A percentile compares a stretch with the other conserved stretches of the same genome.
phyloP scores from a whole-genome alignment of 2,888 invertebrate genomes.

The Lysandra coridon region DNA sequence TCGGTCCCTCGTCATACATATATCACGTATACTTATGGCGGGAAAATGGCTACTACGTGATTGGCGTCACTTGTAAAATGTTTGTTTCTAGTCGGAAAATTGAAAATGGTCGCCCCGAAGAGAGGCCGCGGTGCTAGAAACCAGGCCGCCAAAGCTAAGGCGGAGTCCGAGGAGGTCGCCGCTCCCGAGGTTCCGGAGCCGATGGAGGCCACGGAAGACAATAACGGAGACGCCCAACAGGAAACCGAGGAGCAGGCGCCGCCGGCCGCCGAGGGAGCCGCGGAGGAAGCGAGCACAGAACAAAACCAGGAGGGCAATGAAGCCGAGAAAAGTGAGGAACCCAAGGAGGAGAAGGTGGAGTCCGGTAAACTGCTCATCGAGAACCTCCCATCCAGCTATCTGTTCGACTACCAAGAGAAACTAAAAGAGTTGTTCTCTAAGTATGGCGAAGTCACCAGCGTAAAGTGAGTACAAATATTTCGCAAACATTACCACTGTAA shows the following conservation, averaged over 20 bases:
- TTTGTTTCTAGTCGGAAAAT: slow-evolving; percentile 46
- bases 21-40: slow-evolving; percentile 49
- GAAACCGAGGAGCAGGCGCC: slow-evolving; percentile 52
- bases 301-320: slow-evolving; percentile 53
- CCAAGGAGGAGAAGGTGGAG: slow-evolving; percentile 70
- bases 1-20: neutral
- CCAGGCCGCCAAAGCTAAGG: slow-evolving; percentile 64
- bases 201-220: slow-evolving; percentile 56
- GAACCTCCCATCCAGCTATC: slow-evolving; percentile 71
- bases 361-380: slow-evolving; percentile 76
- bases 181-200: slow-evolving; percentile 52
- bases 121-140: slow-evolving; percentile 72
- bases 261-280: slow-evolving; percentile 44
- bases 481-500: neutral
- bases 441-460: slow-evolving; percentile 65
- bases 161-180: slow-evolving; percentile 42
- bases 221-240: slow-evolving; percentile 60
- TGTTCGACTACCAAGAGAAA: slow-evolving; percentile 76
- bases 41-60: slow-evolving; percentile 52
- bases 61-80: slow-evolving; percentile 26
- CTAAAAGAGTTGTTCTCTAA: slow-evolving; percentile 75
- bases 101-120: slow-evolving; percentile 72
- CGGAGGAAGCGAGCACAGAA: slow-evolving; percentile 45
- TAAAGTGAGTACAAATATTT: slow-evolving; percentile 62
- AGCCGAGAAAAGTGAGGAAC: slow-evolving; percentile 57